Percentiles rank a stretch among this genome's conserved stretches.
phyloP scores from a whole-genome alignment of 2,797 vertebrate genomes.

The Crenuchus spilurus region DNA sequence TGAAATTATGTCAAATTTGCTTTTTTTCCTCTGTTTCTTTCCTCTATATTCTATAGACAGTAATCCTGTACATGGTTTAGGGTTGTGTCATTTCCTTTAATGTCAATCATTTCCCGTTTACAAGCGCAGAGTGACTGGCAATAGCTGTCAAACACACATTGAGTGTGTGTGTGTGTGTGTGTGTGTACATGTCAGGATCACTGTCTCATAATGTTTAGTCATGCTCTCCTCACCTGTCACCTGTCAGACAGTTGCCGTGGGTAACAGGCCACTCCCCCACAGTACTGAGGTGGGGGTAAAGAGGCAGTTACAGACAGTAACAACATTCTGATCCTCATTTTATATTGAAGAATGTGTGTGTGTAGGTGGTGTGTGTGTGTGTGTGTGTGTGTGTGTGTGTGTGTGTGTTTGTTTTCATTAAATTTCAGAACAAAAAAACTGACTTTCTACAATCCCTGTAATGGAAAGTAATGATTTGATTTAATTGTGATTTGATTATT shows the following conservation, averaged over 20 bases:
- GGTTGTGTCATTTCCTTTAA: neutral
- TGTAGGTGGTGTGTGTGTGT: neutral
- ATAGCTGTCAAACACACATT: neutral
- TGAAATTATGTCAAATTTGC: neutral
- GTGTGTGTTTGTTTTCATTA: neutral
- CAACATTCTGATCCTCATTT: neutral
- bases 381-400: neutral
- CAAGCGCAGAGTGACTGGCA: neutral
- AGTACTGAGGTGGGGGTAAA: constrained; percentile 4
- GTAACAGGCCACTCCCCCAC: neutral
- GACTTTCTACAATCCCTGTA: too few species aligned
- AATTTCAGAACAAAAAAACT: too few species aligned
- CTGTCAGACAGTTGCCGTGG: constrained; percentile 24
- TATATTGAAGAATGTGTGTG: too few species aligned
- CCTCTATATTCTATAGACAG: neutral
- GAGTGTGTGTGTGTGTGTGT: neutral
- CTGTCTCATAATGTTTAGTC: constrained; percentile 30
- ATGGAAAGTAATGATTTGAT: too few species aligned
- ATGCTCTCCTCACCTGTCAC: constrained; percentile 23
- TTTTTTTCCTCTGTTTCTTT: too few species aligned
- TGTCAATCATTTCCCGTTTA: neutral
- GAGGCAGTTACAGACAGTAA: neutral
- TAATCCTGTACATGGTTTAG: neutral
- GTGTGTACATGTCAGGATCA: constrained; percentile 22
- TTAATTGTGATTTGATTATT: too few species aligned